These are phyloP conservation scores for Noctua janthina DNA, from an alignment of 2,888 invertebrate genomes.

Conservation along the genomic window DNA sequence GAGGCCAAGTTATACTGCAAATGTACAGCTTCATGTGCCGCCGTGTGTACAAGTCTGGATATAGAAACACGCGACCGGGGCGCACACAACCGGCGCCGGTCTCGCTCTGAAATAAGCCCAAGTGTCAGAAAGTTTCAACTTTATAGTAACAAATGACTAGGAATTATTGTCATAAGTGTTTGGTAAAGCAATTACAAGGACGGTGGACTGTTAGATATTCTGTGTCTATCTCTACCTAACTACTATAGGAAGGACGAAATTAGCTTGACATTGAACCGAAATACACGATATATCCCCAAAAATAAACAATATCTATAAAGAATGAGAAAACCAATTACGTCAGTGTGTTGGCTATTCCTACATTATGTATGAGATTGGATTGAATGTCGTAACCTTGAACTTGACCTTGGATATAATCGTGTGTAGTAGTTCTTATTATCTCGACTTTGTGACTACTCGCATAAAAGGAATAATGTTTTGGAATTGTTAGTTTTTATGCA, in stretches of 20 bases:
- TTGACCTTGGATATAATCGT: slow-evolving; percentile 48
- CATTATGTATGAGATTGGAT: slow-evolving; percentile 56
- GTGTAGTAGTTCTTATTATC: not conserved
- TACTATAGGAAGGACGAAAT: not conserved
- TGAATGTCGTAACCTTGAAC: slow-evolving; percentile 60
- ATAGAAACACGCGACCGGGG: not conserved
- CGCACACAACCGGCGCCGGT: no score
- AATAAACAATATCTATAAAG: slow-evolving; percentile 33
- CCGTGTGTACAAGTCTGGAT: not conserved
- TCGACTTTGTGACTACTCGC: not conserved
- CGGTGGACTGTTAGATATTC: not conserved
- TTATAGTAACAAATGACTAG: not conserved
- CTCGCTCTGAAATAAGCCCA: not conserved
- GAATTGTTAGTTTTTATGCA: slow-evolving; percentile 12
- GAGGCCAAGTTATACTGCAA: no score
- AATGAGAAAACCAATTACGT: slow-evolving; percentile 40
- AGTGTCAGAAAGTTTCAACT: not conserved
- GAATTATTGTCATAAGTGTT: not conserved
- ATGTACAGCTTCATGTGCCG: no score
- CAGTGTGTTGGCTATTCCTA: slow-evolving; percentile 43
- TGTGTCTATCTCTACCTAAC: not conserved
- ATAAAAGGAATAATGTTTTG: slow-evolving; percentile 1
- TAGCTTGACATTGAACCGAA: not conserved
- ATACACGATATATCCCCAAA: not conserved
- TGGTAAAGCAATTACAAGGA: not conserved